phyloP scores from a whole-genome alignment of 1,140 invertebrate genomes.

The Nautilus pompilius region DNA sequence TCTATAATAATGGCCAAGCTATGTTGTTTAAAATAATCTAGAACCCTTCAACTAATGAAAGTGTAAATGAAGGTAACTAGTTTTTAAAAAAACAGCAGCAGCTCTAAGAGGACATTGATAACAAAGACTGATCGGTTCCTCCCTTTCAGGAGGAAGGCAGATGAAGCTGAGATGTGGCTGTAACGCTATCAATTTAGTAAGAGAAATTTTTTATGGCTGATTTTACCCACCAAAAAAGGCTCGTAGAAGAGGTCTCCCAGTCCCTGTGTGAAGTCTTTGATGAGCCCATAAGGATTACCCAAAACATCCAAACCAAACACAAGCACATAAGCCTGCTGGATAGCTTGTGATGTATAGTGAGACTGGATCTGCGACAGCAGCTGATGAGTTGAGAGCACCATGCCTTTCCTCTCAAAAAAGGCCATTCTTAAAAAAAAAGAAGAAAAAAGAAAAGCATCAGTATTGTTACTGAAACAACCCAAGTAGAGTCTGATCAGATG shows the following conservation, averaged over 20 bases:
- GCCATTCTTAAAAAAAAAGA: conserved; percentile 40
- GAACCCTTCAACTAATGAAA: too few relatives aligned
- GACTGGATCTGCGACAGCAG: conserved; percentile 38
- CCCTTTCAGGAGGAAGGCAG: too few relatives aligned
- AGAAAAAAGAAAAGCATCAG: neutral
- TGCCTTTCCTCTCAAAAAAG: conserved; percentile 48
- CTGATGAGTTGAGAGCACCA: conserved; percentile 34
- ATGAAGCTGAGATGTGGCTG: too few relatives aligned
- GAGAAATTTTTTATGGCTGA: too few relatives aligned
- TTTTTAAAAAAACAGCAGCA: too few relatives aligned
- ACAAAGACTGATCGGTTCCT: too few relatives aligned
- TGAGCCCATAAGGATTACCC: conserved; percentile 57
- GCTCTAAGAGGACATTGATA: too few relatives aligned
- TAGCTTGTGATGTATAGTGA: conserved; percentile 53
- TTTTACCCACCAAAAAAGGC: conserved; percentile 52
- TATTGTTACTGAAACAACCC: neutral
- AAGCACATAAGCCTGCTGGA: conserved; percentile 57
- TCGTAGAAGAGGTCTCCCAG: conserved; percentile 57
- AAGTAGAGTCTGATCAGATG: neutral
- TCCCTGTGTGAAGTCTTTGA: conserved; percentile 56
- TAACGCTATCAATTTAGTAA: too few relatives aligned
- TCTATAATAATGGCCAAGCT: too few relatives aligned
- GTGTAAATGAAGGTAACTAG: too few relatives aligned
- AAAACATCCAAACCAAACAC: conserved; percentile 57
- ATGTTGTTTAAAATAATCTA: too few relatives aligned